Percentiles rank a stretch among this genome's conserved stretches.
phyloP scores from a whole-genome alignment of 2,888 invertebrate species.

The Drosophila prostipennis region DNA sequence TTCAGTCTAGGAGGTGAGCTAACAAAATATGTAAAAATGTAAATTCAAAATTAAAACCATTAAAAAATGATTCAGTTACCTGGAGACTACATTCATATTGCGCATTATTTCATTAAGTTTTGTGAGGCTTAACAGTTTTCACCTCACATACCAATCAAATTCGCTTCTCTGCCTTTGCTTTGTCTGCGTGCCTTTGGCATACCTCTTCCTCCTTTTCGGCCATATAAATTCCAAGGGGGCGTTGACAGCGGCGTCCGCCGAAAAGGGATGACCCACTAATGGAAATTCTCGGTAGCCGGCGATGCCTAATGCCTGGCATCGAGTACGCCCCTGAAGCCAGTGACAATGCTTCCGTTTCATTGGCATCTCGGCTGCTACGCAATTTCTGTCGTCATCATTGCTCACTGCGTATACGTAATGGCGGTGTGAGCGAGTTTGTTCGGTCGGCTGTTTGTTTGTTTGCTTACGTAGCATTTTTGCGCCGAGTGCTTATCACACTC shows the following conservation, averaged over 20 bases:
- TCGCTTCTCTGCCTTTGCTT: conserved; percentile 34
- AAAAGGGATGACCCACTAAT: conserved; percentile 24
- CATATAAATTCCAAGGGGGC: conserved; percentile 39
- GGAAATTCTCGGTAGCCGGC: conserved; percentile 33
- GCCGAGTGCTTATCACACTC: conserved; percentile 35
- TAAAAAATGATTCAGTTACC: too few relatives aligned
- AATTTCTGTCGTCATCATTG: conserved; percentile 52
- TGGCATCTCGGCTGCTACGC: conserved; percentile 59
- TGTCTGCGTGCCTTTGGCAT: conserved; percentile 35
- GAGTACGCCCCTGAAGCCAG: conserved; percentile 45
- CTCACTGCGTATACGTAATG: conserved; percentile 73
- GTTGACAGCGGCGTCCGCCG: conserved; percentile 26
- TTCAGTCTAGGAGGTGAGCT: too few relatives aligned
- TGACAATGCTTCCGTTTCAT: conserved; percentile 64
- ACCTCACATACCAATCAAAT: conserved; percentile 50
- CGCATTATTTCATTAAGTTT: too few relatives aligned
- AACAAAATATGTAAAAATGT: too few relatives aligned
- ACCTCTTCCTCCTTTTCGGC: conserved; percentile 26
- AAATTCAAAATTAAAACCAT: too few relatives aligned
- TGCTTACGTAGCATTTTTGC: conserved; percentile 62
- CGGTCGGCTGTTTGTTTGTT: conserved; percentile 39
- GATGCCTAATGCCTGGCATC: conserved; percentile 17
- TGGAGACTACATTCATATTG: too few relatives aligned
- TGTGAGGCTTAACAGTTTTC: conserved; percentile 46
- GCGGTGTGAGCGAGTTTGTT: conserved; percentile 21